Percentiles rank a stretch among this genome's conserved stretches.
Conservation (phyloP, 2,797 vertebrate species). For the Megalops cyprinoides region DNA sequence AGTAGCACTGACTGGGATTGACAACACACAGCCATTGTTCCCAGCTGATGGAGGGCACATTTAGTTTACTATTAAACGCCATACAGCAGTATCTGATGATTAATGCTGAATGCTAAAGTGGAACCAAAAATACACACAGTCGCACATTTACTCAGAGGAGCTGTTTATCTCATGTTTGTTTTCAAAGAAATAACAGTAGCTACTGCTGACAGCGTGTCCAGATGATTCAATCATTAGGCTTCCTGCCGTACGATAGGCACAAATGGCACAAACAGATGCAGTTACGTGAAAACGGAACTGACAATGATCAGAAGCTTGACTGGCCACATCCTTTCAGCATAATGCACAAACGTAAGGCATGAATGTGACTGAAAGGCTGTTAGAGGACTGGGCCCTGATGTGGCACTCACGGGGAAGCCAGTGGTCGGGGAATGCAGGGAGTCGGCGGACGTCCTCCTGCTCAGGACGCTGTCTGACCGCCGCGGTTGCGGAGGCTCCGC, state of each 20-base stretch:
- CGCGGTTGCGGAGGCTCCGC: not conserved
- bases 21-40: no score
- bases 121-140: not conserved
- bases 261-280: not conserved
- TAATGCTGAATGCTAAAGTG: not conserved
- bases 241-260: not conserved
- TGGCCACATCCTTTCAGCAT: not conserved
- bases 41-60: no score
- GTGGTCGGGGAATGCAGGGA: conserved; percentile 59
- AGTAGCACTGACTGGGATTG: not conserved
- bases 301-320: not conserved
- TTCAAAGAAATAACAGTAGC: not conserved
- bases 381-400: not conserved
- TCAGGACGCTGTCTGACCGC: conserved; percentile 51
- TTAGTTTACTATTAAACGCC: no score
- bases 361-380: no score
- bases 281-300: not conserved
- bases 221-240: not conserved
- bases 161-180: not conserved
- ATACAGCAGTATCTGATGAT: not conserved
- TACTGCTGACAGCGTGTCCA: not conserved
- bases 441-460: conserved; percentile 55
- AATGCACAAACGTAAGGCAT: no score
- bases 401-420: conserved; percentile 62
- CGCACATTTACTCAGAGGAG: no score